These are phyloP conservation scores for Corythoichthys intestinalis DNA, from an alignment of 2,113 vertebrate species.

Conservation along the genomic window DNA sequence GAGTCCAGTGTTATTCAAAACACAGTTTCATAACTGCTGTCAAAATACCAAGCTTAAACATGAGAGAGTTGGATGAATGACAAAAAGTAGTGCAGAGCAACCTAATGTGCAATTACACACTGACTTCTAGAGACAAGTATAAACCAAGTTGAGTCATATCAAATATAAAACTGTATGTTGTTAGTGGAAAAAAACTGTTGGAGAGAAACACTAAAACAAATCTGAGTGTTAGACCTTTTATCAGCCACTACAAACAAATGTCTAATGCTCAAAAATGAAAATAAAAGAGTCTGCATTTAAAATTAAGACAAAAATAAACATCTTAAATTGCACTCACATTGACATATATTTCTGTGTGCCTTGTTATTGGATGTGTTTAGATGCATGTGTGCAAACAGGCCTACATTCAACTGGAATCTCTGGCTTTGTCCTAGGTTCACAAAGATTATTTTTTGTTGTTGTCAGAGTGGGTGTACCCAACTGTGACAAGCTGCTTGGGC, in stretches of 20 bases:
- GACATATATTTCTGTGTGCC: constrained; percentile 4
- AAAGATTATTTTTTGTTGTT: constrained; percentile 66
- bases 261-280: constrained; percentile 17
- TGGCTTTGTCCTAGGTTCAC: constrained; percentile 73
- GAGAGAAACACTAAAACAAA: constrained; percentile 26
- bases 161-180: constrained; percentile 29
- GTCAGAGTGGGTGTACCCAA: constrained; percentile 72
- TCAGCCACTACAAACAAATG: constrained; percentile 27
- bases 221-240: no score
- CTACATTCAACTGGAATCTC: constrained; percentile 68
- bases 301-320: constrained; percentile 15
- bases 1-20: constrained; percentile 12
- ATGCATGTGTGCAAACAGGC: constrained; percentile 47
- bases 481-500: constrained; percentile 70
- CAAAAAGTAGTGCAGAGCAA: constrained; percentile 38
- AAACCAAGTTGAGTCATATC: constrained; percentile 32
- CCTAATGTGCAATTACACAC: constrained; percentile 53
- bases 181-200: constrained; percentile 26
- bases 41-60: constrained; percentile 14
- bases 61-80: constrained; percentile 34
- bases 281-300: constrained; percentile 12
- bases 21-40: constrained; percentile 19
- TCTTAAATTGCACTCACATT: constrained; percentile 26
- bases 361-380: constrained; percentile 50
- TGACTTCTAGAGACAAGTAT: constrained; percentile 35